A percentile compares a stretch with the other conserved stretches of the same genome.
Evolutionary conservation across 2,888 invertebrate species (phyloP).

Genomic region (Epinotia ramella): DNA sequence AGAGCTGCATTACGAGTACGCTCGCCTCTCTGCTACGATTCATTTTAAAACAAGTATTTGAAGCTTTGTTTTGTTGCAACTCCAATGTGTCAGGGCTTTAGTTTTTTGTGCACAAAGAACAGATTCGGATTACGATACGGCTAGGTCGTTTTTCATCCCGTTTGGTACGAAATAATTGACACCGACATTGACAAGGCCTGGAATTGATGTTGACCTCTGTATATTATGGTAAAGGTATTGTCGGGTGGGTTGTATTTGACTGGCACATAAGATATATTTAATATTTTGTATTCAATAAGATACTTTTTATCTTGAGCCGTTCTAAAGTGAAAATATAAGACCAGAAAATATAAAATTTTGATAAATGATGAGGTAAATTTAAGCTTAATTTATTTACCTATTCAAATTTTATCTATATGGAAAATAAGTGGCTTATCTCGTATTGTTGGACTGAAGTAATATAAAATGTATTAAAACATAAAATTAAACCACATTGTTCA

Average conservation of each 20-base stretch:
- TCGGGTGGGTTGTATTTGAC: neutral
- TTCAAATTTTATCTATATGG: neutral
- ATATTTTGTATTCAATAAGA: neutral
- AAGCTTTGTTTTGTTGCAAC: conserved; percentile 16
- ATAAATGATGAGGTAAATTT: neutral
- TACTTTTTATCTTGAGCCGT: neutral
- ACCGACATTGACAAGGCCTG: conserved; percentile 9
- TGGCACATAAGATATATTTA: neutral
- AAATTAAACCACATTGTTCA: neutral
- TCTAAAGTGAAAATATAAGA: neutral
- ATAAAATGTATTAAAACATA: neutral
- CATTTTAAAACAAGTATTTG: conserved; percentile 6
- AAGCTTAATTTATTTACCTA: neutral
- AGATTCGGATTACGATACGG: conserved; percentile 17
- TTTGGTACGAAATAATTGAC: conserved; percentile 32
- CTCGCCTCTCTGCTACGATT: neutral
- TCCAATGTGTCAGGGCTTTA: conserved; percentile 18
- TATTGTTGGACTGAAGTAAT: neutral
- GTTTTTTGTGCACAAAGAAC: conserved; percentile 18
- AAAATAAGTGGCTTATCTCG: neutral
- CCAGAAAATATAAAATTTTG: neutral
- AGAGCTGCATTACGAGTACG: neutral
- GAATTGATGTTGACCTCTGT: conserved; percentile 12
- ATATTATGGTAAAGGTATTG: neutral
- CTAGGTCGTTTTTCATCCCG: conserved; percentile 29